Conservation (phyloP, 2,113 vertebrate genomes). For the Emydura subglobosa region DNA sequence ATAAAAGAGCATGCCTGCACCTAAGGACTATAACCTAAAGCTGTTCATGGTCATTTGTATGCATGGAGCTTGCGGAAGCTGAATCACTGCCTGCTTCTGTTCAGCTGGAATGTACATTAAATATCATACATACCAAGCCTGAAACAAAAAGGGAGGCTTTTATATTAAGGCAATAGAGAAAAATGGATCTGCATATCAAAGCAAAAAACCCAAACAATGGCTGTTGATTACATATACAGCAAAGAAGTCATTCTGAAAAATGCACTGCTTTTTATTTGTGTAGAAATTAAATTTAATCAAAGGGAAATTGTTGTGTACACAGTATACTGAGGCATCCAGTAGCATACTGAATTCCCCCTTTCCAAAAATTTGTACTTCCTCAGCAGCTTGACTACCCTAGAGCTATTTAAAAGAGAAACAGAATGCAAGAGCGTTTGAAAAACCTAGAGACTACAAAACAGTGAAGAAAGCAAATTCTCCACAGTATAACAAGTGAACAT, state of each 20-base stretch:
- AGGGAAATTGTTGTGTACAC: not conserved
- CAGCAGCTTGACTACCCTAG: not conserved
- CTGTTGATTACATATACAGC: not conserved
- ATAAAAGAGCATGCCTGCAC: not conserved
- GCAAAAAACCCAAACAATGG: not conserved
- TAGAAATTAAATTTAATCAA: not conserved
- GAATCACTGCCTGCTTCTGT: not conserved
- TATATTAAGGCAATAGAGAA: not conserved
- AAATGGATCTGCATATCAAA: not conserved
- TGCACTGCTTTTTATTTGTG: not conserved
- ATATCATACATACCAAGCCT: not conserved
- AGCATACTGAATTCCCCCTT: not conserved
- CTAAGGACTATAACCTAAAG: not conserved
- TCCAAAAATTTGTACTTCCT: not conserved
- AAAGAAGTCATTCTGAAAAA: not conserved
- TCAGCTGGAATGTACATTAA: not conserved
- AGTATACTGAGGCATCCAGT: not conserved
- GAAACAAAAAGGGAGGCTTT: not conserved
- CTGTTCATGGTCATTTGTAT: not conserved
- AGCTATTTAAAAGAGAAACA: not conserved
- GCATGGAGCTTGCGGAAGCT: rapidly evolving
- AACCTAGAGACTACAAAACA: not conserved
- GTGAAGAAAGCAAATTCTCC: not conserved
- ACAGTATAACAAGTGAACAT: not conserved
- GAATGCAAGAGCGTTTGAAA: not conserved